Percentiles rank a stretch among this genome's conserved stretches.
These are phyloP conservation scores for Branchipolynoe longqiensis DNA, from an alignment of 2,888 invertebrate genomes.

Conservation along the genomic window DNA sequence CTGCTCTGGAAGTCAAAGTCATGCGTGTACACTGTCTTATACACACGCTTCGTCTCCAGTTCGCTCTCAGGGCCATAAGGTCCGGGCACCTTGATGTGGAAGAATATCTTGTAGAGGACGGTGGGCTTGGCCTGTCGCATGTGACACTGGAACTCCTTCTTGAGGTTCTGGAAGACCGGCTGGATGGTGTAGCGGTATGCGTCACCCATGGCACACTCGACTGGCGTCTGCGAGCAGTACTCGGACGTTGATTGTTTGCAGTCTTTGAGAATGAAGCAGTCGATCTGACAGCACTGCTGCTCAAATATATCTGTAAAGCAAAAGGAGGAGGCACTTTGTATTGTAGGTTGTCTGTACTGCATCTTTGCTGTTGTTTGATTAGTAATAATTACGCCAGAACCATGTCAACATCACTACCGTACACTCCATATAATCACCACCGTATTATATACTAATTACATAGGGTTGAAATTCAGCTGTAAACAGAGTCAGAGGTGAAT, in stretches of 20 bases:
- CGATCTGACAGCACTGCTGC: slow-evolving; percentile 68
- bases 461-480: no score
- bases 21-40: slow-evolving; percentile 59
- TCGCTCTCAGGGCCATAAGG: slow-evolving; percentile 59
- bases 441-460: no score
- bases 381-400: no score
- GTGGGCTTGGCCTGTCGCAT: slow-evolving; percentile 73
- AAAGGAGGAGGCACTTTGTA: not conserved
- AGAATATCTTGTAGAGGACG: slow-evolving; percentile 77
- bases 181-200: slow-evolving; percentile 76
- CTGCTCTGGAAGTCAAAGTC: slow-evolving; percentile 58
- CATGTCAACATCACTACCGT: no score
- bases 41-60: slow-evolving; percentile 63
- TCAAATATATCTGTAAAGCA: slow-evolving; percentile 61
- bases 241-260: slow-evolving; percentile 73
- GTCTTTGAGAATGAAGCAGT: slow-evolving; percentile 72
- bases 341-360: no score
- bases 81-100: slow-evolving; percentile 73
- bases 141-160: slow-evolving; percentile 76
- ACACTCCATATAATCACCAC: no score
- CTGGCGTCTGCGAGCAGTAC: slow-evolving; percentile 73
- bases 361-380: no score
- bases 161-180: slow-evolving; percentile 74
- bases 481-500: no score
- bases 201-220: slow-evolving; percentile 79